phyloP scores from a whole-genome alignment of 1,140 invertebrate species.

The Leptinotarsa undecemlineata region DNA sequence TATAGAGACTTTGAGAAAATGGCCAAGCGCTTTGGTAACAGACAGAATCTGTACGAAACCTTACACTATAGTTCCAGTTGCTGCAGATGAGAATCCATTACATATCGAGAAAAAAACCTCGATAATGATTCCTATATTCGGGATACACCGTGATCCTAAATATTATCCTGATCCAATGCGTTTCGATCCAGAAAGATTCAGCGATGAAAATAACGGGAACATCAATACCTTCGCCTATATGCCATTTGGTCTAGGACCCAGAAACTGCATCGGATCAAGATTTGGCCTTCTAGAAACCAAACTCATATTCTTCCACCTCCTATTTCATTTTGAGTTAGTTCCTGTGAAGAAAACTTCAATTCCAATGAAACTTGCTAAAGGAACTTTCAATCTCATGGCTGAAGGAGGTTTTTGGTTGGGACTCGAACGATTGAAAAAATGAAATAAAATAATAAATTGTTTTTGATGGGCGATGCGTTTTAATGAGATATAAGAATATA shows the following conservation, averaged over 20 bases:
- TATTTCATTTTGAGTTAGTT: slow-evolving; percentile 31
- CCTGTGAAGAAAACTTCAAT: slow-evolving; percentile 26
- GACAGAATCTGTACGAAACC: slow-evolving; percentile 61
- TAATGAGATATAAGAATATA: no score
- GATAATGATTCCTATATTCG: slow-evolving; percentile 36
- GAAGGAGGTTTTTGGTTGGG: neutral
- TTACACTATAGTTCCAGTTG: slow-evolving; percentile 52
- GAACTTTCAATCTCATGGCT: neutral
- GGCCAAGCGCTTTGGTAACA: slow-evolving; percentile 57
- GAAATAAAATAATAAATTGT: neutral
- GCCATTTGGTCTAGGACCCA: slow-evolving; percentile 63
- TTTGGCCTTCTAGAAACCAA: slow-evolving; percentile 51
- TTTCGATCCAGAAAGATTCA: slow-evolving; percentile 45
- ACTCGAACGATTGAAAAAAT: neutral
- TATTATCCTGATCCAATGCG: slow-evolving; percentile 40
- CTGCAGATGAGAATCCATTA: slow-evolving; percentile 53
- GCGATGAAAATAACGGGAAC: slow-evolving; percentile 40
- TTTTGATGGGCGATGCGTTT: no score
- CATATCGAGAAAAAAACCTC: slow-evolving; percentile 48
- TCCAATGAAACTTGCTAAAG: slow-evolving; percentile 9
- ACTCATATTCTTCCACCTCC: slow-evolving; percentile 25
- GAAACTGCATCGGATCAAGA: slow-evolving; percentile 50
- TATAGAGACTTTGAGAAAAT: slow-evolving; percentile 63
- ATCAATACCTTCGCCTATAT: slow-evolving; percentile 58
- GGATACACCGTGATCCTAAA: slow-evolving; percentile 40